Evolutionary conservation across 1,140 invertebrate genomes (phyloP).

Genomic region (Aphelinus atriplicis): DNA sequence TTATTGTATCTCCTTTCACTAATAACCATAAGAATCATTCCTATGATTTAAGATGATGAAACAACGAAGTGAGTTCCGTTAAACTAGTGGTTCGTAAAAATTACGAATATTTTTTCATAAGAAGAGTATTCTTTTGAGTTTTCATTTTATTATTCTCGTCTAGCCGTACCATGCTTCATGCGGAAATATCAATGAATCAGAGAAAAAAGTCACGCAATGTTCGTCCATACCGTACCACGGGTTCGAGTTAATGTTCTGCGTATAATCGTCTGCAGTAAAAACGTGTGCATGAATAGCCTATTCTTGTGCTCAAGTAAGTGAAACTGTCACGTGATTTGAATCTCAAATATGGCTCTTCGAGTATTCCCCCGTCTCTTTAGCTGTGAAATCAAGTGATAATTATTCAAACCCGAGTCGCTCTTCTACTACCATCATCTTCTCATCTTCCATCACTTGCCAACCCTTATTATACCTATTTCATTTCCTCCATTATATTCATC

Average conservation of each 20-base stretch:
- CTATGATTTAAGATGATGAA: no score
- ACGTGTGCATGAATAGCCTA: neutral
- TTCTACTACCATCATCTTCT: neutral
- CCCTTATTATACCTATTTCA: neutral
- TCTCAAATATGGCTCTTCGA: neutral
- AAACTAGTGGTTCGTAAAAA: no score
- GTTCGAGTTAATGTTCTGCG: neutral
- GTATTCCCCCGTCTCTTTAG: neutral
- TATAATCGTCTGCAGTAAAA: neutral
- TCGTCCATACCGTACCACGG: no score
- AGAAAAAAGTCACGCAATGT: neutral
- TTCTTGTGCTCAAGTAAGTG: neutral
- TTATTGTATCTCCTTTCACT: no score
- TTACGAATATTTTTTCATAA: no score
- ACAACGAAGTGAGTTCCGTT: no score
- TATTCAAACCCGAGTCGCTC: neutral
- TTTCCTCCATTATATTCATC: no score
- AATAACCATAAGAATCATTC: no score
- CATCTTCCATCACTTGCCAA: neutral
- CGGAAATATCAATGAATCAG: neutral
- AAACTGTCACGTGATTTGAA: slow-evolving; percentile 5
- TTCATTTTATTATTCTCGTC: neutral
- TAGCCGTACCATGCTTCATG: neutral
- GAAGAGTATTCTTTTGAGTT: no score
- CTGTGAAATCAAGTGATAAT: slow-evolving; percentile 5